These are phyloP conservation scores for Manacus vitellinus DNA, from an alignment of 2,113 vertebrate species.

Conservation along the genomic window DNA sequence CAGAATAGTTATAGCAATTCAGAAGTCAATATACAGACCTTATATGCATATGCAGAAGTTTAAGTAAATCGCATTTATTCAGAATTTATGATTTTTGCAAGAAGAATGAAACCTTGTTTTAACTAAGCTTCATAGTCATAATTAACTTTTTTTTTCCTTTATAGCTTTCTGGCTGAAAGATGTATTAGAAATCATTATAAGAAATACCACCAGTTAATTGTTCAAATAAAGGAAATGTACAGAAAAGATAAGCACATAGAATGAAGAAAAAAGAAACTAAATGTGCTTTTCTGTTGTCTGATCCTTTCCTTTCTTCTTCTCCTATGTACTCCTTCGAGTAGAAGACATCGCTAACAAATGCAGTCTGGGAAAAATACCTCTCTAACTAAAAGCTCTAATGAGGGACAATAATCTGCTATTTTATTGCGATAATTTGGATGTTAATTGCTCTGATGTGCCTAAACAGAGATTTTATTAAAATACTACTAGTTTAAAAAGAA, in stretches of 20 bases:
- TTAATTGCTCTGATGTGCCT: not conserved
- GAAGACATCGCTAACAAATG: not conserved
- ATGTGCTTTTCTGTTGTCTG: not conserved
- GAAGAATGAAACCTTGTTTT: not conserved
- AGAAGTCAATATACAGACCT: not conserved
- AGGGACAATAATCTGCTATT: not conserved
- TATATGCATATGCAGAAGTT: not conserved
- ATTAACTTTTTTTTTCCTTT: not conserved
- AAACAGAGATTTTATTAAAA: conserved; percentile 3
- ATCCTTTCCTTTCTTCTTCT: not conserved
- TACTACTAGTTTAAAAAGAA: not conserved
- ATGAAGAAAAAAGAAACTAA: not conserved
- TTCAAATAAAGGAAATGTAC: not conserved
- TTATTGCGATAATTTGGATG: not conserved
- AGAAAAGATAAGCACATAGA: not conserved
- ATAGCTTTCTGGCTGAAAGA: not conserved
- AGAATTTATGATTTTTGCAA: not conserved
- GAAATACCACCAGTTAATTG: not conserved
- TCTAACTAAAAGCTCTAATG: not conserved
- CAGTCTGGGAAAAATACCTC: not conserved
- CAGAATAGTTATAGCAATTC: not conserved
- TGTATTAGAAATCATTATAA: not conserved
- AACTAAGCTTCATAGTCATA: not conserved
- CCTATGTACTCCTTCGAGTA: not conserved
- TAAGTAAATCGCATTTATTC: not conserved